These are phyloP conservation scores for Malurus leucopterus DNA, from an alignment of 2,797 vertebrate genomes.

Conservation along the genomic window DNA sequence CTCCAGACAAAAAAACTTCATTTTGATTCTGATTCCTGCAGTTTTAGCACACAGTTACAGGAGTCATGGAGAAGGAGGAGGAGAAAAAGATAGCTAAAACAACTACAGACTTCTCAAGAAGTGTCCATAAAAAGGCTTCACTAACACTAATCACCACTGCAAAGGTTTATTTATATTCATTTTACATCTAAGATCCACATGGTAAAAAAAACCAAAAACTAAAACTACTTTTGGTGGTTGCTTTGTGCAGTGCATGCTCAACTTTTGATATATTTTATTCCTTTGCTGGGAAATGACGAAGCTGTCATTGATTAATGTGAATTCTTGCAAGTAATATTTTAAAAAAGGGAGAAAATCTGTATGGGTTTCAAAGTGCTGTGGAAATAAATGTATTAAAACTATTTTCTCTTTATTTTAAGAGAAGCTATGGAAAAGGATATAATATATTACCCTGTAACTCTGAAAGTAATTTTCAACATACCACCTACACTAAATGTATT, in stretches of 20 bases:
- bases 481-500: conserved; percentile 20
- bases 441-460: conserved; percentile 10
- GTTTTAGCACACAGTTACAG: background rate
- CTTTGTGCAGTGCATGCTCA: background rate
- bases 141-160: background rate
- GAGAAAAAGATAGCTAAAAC: background rate
- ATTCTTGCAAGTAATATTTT: background rate
- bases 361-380: background rate
- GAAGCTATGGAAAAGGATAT: background rate
- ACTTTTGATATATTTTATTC: background rate
- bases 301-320: background rate
- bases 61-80: background rate
- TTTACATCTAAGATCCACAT: background rate
- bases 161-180: background rate
- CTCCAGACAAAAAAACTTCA: background rate
- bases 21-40: background rate
- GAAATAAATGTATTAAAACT: conserved; percentile 3
- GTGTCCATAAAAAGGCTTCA: background rate
- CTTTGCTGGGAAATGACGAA: background rate
- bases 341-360: background rate
- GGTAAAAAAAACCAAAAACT: background rate
- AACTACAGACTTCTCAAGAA: background rate
- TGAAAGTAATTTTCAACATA: conserved; percentile 16
- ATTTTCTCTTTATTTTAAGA: conserved; percentile 16
- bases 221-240: background rate